Evolutionary conservation across 2,888 invertebrate genomes (phyloP).

Genomic region (Andrena trimmerana): DNA sequence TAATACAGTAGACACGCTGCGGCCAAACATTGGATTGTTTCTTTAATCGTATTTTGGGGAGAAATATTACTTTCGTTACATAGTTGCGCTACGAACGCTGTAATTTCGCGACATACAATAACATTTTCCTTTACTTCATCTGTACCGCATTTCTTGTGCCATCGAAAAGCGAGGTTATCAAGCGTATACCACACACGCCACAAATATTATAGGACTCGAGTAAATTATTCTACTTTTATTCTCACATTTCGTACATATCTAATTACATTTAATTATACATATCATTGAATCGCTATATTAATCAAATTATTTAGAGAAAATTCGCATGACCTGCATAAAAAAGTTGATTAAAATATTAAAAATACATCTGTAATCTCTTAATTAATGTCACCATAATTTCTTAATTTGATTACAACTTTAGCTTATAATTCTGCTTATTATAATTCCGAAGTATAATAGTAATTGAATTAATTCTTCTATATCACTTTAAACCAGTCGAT

Average conservation of each 20-base stretch:
- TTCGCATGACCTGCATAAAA: neutral
- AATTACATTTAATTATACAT: too few relatives aligned
- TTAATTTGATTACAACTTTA: neutral
- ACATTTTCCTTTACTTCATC: neutral
- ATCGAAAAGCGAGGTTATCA: constrained; percentile 43
- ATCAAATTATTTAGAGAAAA: neutral
- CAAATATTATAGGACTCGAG: neutral
- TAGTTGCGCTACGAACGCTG: neutral
- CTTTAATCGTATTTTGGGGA: neutral
- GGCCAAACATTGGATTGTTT: neutral
- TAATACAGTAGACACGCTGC: neutral
- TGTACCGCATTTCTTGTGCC: neutral
- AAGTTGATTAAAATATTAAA: neutral
- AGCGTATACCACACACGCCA: neutral
- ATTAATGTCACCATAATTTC: neutral
- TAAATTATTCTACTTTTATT: neutral
- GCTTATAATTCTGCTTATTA: neutral
- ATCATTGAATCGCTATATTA: neutral
- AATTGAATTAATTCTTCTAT: neutral
- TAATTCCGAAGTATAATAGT: neutral
- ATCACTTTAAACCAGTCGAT: neutral
- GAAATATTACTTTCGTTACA: too few relatives aligned
- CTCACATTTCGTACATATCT: neutral
- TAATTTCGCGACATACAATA: neutral
- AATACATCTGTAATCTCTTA: neutral